A percentile compares a stretch with the other conserved stretches of the same genome.
Evolutionary conservation across 2,797 vertebrate genomes (phyloP).

Genomic region (Pipistrellus pygmaeus): DNA sequence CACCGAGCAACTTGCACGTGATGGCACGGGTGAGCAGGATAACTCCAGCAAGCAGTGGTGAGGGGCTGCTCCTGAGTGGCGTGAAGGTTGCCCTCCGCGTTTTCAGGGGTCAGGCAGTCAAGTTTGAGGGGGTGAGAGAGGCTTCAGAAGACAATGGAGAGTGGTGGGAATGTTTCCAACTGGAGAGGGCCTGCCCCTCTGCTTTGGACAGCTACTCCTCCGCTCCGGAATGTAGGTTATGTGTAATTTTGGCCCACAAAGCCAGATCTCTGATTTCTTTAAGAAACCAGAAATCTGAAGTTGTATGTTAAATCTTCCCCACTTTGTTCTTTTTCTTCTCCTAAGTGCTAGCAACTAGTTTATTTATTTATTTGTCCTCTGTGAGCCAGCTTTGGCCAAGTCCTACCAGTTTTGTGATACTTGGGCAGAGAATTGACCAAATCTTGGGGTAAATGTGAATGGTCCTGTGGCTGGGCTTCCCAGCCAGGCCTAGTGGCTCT

Average conservation of each 20-base stretch:
- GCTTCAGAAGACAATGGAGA: neutral
- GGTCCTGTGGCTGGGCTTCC: neutral
- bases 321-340: neutral
- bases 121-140: neutral
- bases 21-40: neutral
- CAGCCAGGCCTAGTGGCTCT: neutral
- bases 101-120: neutral
- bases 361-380: constrained; percentile 14
- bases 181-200: neutral
- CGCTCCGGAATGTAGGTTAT: neutral
- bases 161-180: neutral
- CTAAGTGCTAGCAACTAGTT: neutral
- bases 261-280: neutral
- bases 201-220: neutral
- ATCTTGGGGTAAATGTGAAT: neutral
- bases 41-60: too few species aligned
- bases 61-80: neutral
- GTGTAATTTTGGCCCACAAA: neutral
- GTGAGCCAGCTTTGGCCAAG: neutral
- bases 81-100: neutral
- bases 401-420: neutral
- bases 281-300: constrained; percentile 38
- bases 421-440: neutral
- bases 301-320: neutral
- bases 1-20: neutral